Percentiles rank a stretch among this genome's conserved stretches.
phyloP scores from a whole-genome alignment of 2,888 invertebrate species.

The Heliconius ethilla region DNA sequence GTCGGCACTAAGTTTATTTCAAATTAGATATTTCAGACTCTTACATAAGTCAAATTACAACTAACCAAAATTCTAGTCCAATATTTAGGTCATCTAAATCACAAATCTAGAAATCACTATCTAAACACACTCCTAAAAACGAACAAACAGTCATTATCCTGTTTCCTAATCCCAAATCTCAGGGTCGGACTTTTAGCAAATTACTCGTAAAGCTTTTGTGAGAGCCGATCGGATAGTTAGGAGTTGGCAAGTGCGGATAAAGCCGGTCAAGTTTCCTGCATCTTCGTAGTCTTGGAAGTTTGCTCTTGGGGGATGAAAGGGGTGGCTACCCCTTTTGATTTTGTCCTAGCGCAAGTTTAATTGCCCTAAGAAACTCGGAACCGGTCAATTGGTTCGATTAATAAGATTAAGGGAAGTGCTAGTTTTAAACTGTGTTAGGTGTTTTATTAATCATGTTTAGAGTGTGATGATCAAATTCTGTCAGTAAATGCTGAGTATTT shows the following conservation, averaged over 20 bases:
- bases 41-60: too few relatives aligned
- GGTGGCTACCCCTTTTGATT: slow-evolving; percentile 50
- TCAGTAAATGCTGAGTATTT: neutral
- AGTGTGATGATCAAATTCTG: neutral
- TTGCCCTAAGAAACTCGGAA: slow-evolving; percentile 62
- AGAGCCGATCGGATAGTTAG: slow-evolving; percentile 66
- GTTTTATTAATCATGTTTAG: slow-evolving; percentile 17
- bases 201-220: slow-evolving; percentile 70
- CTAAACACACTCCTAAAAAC: neutral
- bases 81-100: neutral
- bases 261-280: slow-evolving; percentile 60
- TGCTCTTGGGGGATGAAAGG: slow-evolving; percentile 33
- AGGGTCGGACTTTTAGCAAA: slow-evolving; percentile 65
- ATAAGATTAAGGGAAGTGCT: slow-evolving; percentile 54
- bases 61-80: neutral
- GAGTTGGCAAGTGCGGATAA: slow-evolving; percentile 53
- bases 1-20: too few relatives aligned
- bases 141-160: slow-evolving; percentile 39
- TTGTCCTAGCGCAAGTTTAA: slow-evolving; percentile 69
- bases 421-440: slow-evolving; percentile 36
- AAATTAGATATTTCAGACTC: too few relatives aligned
- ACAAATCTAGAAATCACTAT: slow-evolving; percentile 15
- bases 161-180: slow-evolving; percentile 46
- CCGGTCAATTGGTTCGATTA: slow-evolving; percentile 69
- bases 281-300: slow-evolving; percentile 45